A percentile compares a stretch with the other conserved stretches of the same genome.
Conservation (phyloP, 2,888 invertebrate genomes). For the Drosophila ezoana region DNA sequence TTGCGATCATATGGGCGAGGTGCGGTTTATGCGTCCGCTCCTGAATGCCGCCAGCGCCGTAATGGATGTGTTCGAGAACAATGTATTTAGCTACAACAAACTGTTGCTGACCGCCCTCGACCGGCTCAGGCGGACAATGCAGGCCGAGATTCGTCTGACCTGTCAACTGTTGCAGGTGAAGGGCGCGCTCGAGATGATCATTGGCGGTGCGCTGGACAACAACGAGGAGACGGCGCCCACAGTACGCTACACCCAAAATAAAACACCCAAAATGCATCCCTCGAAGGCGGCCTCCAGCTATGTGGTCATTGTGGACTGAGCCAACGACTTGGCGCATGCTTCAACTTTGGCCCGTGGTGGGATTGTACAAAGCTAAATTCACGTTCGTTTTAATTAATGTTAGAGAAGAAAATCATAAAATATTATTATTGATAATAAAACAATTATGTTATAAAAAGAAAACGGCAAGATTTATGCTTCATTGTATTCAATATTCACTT, state of each 20-base stretch:
- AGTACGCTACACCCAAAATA: neutral
- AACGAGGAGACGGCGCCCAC: conserved; percentile 82
- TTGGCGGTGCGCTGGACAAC: conserved; percentile 86
- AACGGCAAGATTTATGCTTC: conserved; percentile 32
- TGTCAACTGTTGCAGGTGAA: conserved; percentile 88
- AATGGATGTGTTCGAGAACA: conserved; percentile 90
- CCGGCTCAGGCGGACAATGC: conserved; percentile 87
- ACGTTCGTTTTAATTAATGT: conserved; percentile 41
- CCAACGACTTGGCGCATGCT: neutral
- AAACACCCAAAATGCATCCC: conserved; percentile 68
- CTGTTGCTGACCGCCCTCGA: conserved; percentile 88
- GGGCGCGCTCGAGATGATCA: conserved; percentile 89
- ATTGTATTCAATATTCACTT: conserved; percentile 29
- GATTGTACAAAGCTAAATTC: conserved; percentile 19
- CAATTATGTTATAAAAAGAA: conserved; percentile 6
- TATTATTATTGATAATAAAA: conserved; percentile 10
- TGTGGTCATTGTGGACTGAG: conserved; percentile 58
- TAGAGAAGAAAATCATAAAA: conserved; percentile 29
- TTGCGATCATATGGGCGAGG: conserved; percentile 89
- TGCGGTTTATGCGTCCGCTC: conserved; percentile 90
- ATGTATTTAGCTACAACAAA: conserved; percentile 88
- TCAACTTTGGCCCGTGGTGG: neutral
- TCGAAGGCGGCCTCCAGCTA: conserved; percentile 78
- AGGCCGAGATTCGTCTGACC: conserved; percentile 89
- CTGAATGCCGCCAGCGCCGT: conserved; percentile 91